phyloP scores from a whole-genome alignment of 2,888 invertebrate species.

The Tetropium fuscum region DNA sequence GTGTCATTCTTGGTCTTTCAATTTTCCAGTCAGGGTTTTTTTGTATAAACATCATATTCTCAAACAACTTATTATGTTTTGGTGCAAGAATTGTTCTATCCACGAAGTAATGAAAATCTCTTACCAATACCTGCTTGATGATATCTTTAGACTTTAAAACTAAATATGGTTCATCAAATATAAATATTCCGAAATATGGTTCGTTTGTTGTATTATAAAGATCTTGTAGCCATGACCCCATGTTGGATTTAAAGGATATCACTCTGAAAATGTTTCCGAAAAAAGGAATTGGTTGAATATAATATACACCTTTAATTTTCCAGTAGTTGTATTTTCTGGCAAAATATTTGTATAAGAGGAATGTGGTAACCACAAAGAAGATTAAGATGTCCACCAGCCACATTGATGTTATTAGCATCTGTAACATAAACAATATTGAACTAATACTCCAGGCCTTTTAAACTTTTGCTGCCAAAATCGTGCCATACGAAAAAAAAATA shows the following conservation, averaged over 20 bases:
- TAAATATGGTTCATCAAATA: conserved; percentile 66
- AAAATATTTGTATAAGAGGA: conserved; percentile 55
- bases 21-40: conserved; percentile 69
- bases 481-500: too few relatives aligned
- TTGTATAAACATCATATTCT: conserved; percentile 63
- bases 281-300: conserved; percentile 60
- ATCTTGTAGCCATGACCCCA: conserved; percentile 33
- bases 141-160: conserved; percentile 65
- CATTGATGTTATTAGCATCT: conserved; percentile 35
- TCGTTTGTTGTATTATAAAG: conserved; percentile 39
- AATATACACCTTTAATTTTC: conserved; percentile 61
- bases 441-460: too few relatives aligned
- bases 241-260: conserved; percentile 48
- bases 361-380: conserved; percentile 34
- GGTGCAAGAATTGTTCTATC: conserved; percentile 65
- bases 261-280: conserved; percentile 65
- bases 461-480: too few relatives aligned
- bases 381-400: conserved; percentile 29
- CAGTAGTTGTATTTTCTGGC: conserved; percentile 63
- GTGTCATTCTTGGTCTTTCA: conserved; percentile 67
- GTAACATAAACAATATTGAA: conserved; percentile 19
- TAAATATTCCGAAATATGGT: conserved; percentile 66
- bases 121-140: conserved; percentile 65
- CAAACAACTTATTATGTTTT: conserved; percentile 62
- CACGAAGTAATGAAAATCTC: conserved; percentile 67